Evolutionary conservation across 2,113 vertebrate genomes (phyloP), one percentile per base, ranked within the genome.

Genomic region (Symphodus melops): DNA sequence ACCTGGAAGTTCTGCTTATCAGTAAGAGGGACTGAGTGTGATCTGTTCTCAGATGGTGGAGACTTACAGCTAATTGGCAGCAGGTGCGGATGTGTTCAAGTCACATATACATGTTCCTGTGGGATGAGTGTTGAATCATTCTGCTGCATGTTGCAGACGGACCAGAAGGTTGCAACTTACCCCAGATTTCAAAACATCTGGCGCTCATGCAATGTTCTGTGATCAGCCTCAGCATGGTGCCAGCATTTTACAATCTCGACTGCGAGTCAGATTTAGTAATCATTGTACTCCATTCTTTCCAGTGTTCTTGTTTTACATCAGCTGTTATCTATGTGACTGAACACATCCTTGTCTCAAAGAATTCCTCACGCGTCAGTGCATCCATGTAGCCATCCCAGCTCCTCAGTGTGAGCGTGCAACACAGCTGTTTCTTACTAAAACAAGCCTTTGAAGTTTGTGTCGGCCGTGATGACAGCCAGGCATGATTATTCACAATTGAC

Each of bases 401-500:
- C 16, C 36, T 46, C 33, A 11, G 20, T 46, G 7, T 7, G 9
- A 42, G 23, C 41, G 25, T 60, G 36, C 41, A 46, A 39, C 60
- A 60, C 20, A 19, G 28, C 48, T 13, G 46, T 46, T 46, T 48
- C 25, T 37, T 36, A 55, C 11, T 42, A 16, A 20, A 2, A 44
- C 61, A 39, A 2, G 33, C 69, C 8, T 44, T 65, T 72, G 20
- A 20, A 14, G 39, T 9, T 17, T 28, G 23, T 75, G 61, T 66
- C 61, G 20, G 21, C 14, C 12, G 5, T 72, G 74, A 82, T 72
- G 63, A 68, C 75, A 84, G 64, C 23, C n/a, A 1, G 0, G 9
- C 21, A 44, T 86, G 86, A 85, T 83, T 83, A 82, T 86, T 81
- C 72, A 78, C 72, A 79, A 68, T 88, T 87, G 72, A 81, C 81